Evolutionary conservation across 2,888 invertebrate genomes (phyloP), one percentile per base, ranked within the genome.

Genomic region (Bedellia somnulentella): DNA sequence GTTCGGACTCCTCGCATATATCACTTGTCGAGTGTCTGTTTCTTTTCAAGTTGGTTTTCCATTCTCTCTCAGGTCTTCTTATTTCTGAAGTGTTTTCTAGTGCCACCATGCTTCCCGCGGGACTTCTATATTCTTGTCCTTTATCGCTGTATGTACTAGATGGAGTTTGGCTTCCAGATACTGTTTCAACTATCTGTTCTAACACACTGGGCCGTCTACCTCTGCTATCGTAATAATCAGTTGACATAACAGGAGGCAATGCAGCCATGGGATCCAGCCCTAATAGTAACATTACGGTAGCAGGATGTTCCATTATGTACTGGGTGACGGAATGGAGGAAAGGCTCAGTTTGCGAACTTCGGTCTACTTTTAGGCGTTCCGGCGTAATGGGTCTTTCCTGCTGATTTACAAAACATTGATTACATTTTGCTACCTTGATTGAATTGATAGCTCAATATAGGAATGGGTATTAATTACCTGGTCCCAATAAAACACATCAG

Each of bases 401-500:
- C 66, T 75, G 53, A n/a, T n/a, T n/a, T n/a, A n/a, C n/a, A n/a
- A 37, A 40, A n/a, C n/a, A n/a, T n/a, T n/a, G n/a, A n/a, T n/a
- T n/a, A n/a, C n/a, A n/a, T n/a, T n/a, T n/a, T n/a, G n/a, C n/a
- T n/a, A n/a, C n/a, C n/a, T n/a, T n/a, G n/a, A n/a, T n/a, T n/a
- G n/a, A n/a, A n/a, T n/a, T n/a, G n/a, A n/a, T n/a, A n/a, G n/a
- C n/a, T n/a, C n/a, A n/a, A n/a, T n/a, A n/a, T n/a, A n/a, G n/a
- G n/a, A n/a, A n/a, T n/a, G n/a, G n/a, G n/a, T n/a, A n/a, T n/a
- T n/a, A n/a, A n/a, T 33, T 43, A 73, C 75, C 52, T 78, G 79
- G 45, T 87, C 86, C 80, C 89, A 87, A 44, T 85, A 85, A 58
- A 90, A 87, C 38, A 89, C 89, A 46, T 90, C 90, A 1, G 90